These are phyloP conservation scores for Xylota sylvarum DNA, from an alignment of 2,888 invertebrate species.

Conservation along the genomic window DNA sequence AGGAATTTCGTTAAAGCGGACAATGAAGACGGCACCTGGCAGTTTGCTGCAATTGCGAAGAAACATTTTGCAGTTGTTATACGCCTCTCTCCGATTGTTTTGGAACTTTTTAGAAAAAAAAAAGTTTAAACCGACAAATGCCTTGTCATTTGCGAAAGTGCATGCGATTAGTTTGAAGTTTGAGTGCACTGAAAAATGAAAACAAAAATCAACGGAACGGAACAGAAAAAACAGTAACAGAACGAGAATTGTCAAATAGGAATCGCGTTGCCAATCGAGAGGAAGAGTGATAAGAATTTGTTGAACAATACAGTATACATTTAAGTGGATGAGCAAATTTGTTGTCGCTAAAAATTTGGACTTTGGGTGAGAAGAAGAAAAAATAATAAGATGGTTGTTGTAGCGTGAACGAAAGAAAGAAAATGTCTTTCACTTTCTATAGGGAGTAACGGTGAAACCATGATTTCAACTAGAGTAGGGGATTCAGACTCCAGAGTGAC, in stretches of 20 bases:
- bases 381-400: too few relatives aligned
- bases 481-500: too few relatives aligned
- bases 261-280: constrained; percentile 30
- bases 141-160: constrained; percentile 40
- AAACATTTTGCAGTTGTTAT: constrained; percentile 41
- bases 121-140: constrained; percentile 27
- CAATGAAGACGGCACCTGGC: constrained; percentile 13
- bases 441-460: too few relatives aligned
- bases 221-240: too few relatives aligned
- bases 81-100: background rate
- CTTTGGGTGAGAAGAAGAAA: too few relatives aligned
- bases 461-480: too few relatives aligned
- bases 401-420: too few relatives aligned
- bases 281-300: background rate
- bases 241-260: background rate
- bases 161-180: background rate
- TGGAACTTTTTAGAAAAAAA: background rate
- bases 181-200: constrained; percentile 26
- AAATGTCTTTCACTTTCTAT: too few relatives aligned
- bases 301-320: too few relatives aligned
- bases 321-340: too few relatives aligned
- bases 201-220: constrained; percentile 28
- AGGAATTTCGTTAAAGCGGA: background rate
- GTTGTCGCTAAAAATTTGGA: too few relatives aligned
- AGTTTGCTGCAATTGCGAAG: constrained; percentile 41